Conservation (phyloP, 2,888 invertebrate species). For the Oscheius sp. region DNA sequence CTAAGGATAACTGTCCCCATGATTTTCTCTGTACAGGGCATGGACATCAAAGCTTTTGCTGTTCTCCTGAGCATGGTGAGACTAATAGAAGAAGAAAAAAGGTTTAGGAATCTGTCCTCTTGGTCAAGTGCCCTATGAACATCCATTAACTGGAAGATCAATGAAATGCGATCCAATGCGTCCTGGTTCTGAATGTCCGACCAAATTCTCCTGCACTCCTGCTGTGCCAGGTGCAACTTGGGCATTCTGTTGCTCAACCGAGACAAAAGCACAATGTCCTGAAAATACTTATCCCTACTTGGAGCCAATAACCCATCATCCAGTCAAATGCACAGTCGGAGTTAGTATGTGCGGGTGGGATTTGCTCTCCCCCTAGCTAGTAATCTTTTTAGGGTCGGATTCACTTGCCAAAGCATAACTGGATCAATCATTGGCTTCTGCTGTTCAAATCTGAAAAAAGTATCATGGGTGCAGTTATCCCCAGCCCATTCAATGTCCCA, state of each 20-base stretch:
- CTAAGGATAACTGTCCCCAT: constrained; percentile 40
- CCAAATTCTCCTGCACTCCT: constrained; percentile 43
- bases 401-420: constrained; percentile 40
- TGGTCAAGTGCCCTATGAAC: constrained; percentile 45
- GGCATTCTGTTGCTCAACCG: constrained; percentile 47
- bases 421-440: constrained; percentile 49
- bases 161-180: constrained; percentile 53
- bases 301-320: constrained; percentile 32
- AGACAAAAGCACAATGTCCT: constrained; percentile 47
- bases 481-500: too few relatives aligned
- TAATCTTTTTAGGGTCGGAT: constrained; percentile 43
- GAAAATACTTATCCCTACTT: constrained; percentile 34
- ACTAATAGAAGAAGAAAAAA: background rate
- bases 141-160: constrained; percentile 41
- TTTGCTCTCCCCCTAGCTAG: background rate
- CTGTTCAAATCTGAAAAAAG: constrained; percentile 26
- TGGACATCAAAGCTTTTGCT: constrained; percentile 42
- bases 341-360: constrained; percentile 46
- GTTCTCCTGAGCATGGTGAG: constrained; percentile 45
- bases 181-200: constrained; percentile 37
- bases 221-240: constrained; percentile 51
- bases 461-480: background rate
- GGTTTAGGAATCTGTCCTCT: constrained; percentile 42
- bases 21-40: constrained; percentile 48
- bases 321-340: constrained; percentile 50